Base-by-base conservation (phyloP, 2,797 vertebrate species). In the Clamator glandarius region DNA sequence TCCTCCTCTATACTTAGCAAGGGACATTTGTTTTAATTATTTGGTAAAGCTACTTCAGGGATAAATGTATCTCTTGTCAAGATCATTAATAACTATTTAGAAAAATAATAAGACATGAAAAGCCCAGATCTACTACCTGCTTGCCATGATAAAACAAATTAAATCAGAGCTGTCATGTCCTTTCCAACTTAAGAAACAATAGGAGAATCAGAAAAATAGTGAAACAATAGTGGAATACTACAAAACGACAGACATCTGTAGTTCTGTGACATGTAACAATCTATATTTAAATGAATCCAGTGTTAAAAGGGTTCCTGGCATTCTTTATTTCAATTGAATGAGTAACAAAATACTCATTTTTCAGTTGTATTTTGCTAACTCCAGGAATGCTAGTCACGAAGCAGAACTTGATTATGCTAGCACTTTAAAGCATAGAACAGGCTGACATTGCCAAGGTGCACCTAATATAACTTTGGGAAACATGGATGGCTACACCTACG, bases 401-500 rank as follows among this genome's bases (percentile, higher is more conserved):
- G 62, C 42, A 84, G 51, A 74, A 46, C 36, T 52, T 31, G n/a
- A 58, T 74, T 87, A 63, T 73, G 33, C 70, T 61, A 63, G 44
- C 44, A 19, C 52, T 66, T 69, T 24, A 36, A 67, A 94, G 59
- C 76, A 28, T 28, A 63, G 51, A 76, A 83, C 15, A 21, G 50
- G 84, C 72, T 9, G 50, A 63, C 26, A 73, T 12, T 69, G 75
- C 42, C n/a, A 50, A 59, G 67, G 58, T 74, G 72, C 87, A 35
- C 16, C 15, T 5, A 77, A n/a, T 8, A 1, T 1, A 64, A 70
- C 33, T 87, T 80, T 6, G 18, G 44, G 50, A 67, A 68, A 59
- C 11, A 8, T 0, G 0, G 39, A 44, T 3, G n/a, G 62, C 51
- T 44, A 19, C 11, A 59, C 51, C 66, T 67, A 82, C 2, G 0